These are phyloP conservation scores for Acleris cristana DNA, from an alignment of 2,888 invertebrate species.

Conservation along the genomic window DNA sequence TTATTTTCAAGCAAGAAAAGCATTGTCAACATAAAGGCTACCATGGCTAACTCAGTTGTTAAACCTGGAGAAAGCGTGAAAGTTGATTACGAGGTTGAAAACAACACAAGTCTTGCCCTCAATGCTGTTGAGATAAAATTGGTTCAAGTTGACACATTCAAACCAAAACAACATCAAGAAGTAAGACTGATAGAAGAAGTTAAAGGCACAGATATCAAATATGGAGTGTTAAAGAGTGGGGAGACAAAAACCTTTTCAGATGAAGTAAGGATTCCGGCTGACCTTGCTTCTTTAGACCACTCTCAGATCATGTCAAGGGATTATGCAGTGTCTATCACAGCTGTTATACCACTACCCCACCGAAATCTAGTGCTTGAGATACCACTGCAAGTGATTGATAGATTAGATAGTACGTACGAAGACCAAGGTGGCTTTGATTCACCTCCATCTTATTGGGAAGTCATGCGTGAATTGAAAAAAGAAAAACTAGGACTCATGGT, in stretches of 20 bases:
- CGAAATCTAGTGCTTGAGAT: conserved; percentile 23
- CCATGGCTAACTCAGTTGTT: conserved; percentile 19
- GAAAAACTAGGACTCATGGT: background rate
- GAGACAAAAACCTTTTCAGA: conserved; percentile 20
- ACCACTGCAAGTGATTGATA: conserved; percentile 21
- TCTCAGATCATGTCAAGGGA: conserved; percentile 19
- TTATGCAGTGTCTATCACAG: conserved; percentile 18
- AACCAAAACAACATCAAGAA: background rate
- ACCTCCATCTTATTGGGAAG: conserved; percentile 30
- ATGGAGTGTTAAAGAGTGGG: conserved; percentile 14
- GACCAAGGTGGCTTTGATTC: conserved; percentile 1
- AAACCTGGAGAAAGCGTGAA: conserved; percentile 14
- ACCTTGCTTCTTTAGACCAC: conserved; percentile 19
- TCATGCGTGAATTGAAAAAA: conserved; percentile 22
- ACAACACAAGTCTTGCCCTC: conserved; percentile 21
- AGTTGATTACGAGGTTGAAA: conserved; percentile 29
- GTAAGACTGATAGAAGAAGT: conserved; percentile 5
- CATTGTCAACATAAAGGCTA: conserved; percentile 24
- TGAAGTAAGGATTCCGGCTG: conserved; percentile 11
- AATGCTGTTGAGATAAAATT: conserved; percentile 24
- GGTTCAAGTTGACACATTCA: conserved; percentile 20
- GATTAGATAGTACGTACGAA: conserved; percentile 5
- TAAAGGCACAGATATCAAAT: conserved; percentile 17
- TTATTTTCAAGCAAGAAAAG: conserved; percentile 32
- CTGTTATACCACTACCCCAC: conserved; percentile 21